phyloP scores from a whole-genome alignment of 2,797 vertebrate species.

The Eutrigla gurnardus region DNA sequence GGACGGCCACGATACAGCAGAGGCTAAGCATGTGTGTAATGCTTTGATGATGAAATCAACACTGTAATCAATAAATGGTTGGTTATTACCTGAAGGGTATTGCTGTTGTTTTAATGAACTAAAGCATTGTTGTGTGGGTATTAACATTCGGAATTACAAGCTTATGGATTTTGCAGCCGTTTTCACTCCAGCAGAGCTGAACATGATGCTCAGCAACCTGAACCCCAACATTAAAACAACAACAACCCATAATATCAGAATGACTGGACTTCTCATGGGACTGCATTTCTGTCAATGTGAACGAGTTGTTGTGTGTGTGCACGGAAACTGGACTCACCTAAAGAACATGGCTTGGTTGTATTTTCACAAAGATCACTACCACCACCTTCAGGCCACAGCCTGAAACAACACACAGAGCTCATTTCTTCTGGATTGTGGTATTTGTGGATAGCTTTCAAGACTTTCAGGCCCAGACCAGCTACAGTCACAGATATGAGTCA shows the following conservation, averaged over 20 bases:
- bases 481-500: slow-evolving; percentile 28
- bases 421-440: slow-evolving; percentile 16
- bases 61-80: slow-evolving; percentile 24
- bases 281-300: slow-evolving; percentile 24
- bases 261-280: slow-evolving; percentile 11
- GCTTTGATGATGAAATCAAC: slow-evolving; percentile 46
- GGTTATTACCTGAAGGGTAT: slow-evolving; percentile 35
- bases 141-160: slow-evolving; percentile 17
- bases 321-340: slow-evolving; percentile 14
- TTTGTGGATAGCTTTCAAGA: slow-evolving; percentile 12
- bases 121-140: background rate
- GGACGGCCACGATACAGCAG: slow-evolving; percentile 33
- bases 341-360: background rate
- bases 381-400: slow-evolving; percentile 57
- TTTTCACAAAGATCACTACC: slow-evolving; percentile 43
- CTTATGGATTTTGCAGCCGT: slow-evolving; percentile 11
- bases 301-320: background rate
- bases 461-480: slow-evolving; percentile 23
- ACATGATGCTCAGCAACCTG: background rate
- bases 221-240: slow-evolving; percentile 4
- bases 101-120: slow-evolving; percentile 29
- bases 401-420: slow-evolving; percentile 34
- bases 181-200: slow-evolving; percentile 9
- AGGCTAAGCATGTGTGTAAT: slow-evolving; percentile 27
- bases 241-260: slow-evolving; percentile 18